These are phyloP conservation scores for Akabosia matsudoensis DNA, from an alignment of 1,140 invertebrate genomes.

Conservation along the genomic window DNA sequence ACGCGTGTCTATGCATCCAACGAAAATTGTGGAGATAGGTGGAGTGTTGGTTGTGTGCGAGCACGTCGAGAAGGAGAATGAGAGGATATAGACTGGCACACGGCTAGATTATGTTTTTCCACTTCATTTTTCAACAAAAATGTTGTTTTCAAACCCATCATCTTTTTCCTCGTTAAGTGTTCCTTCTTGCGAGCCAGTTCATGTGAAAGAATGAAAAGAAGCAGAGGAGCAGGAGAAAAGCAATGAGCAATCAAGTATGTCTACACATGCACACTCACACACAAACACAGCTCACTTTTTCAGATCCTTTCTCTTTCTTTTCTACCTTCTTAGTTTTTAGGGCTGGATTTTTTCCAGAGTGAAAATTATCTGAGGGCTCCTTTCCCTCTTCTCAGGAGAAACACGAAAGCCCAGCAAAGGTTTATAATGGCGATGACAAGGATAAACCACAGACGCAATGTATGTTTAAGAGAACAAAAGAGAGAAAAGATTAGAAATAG, in stretches of 20 bases:
- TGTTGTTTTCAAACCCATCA: not conserved
- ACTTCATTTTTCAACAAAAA: constrained; percentile 17
- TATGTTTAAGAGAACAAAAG: not conserved
- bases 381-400: not conserved
- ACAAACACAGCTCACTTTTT: too few relatives aligned
- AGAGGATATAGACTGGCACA: not conserved
- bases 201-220: constrained; percentile 1
- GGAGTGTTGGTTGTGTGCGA: not conserved
- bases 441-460: not conserved
- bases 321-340: not conserved
- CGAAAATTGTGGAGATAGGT: not conserved
- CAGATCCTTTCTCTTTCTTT: not conserved
- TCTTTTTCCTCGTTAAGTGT: not conserved
- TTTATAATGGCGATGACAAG: not conserved
- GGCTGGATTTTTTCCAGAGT: not conserved
- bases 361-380: constrained; percentile 6
- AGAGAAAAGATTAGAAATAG: constrained; percentile 9
- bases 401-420: not conserved
- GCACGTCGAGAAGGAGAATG: not conserved
- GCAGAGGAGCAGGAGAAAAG: too few relatives aligned
- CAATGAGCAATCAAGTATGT: too few relatives aligned
- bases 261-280: too few relatives aligned
- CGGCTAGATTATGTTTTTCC: constrained; percentile 13
- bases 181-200: not conserved
- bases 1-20: not conserved